Evolutionary conservation across 2,888 invertebrate species (phyloP), one percentile per base, ranked within the genome.

Genomic region (Polydesmus complanatus): DNA sequence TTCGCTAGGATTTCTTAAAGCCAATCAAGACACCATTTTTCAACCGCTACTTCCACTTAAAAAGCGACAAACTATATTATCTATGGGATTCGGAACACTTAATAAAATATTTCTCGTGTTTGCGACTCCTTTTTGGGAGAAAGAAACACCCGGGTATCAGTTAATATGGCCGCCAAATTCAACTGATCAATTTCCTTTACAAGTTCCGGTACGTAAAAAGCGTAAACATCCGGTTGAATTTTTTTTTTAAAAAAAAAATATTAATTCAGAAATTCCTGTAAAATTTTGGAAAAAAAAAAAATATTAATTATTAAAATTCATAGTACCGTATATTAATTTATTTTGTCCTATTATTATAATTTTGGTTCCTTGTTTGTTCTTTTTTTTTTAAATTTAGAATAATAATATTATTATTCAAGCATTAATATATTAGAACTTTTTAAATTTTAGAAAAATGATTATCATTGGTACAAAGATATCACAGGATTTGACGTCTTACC

Each of bases 1-100:
- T 0, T 83, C 86, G 0, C 70, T 87, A 0, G 87, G 86, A 0
- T 83, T 83, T 0, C 72, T 87, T 19, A 86, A 86, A 69, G 78
- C 78, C 23, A 73, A 78, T 60, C 72, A 79, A 61, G 64, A 72
- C 8, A 70, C 70, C 0, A 64, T 83, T 26, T 85, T 85, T 68
- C 67, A 71, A 2, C 84, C 84, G 0, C 66, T 73, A 1, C 70
- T 85, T 48, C 79, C 83, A 0, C 61, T 70, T 14, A 68, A 70
- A 2, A 85, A 85, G 73, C 50, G 19, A 21, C 27, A n/a, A 22
- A 51, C 56, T 3, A 64, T 64, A 21, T 68, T 81, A 70, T 75
- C 75, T 21, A 70, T 84, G 53, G 78, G 80, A 0, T 80, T 83
- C 65, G 86, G 86, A 0, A 78, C 79, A 0, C 81, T 83, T 0